Evolutionary conservation across 2,113 vertebrate species (phyloP).

Genomic region (Albula goreensis): DNA sequence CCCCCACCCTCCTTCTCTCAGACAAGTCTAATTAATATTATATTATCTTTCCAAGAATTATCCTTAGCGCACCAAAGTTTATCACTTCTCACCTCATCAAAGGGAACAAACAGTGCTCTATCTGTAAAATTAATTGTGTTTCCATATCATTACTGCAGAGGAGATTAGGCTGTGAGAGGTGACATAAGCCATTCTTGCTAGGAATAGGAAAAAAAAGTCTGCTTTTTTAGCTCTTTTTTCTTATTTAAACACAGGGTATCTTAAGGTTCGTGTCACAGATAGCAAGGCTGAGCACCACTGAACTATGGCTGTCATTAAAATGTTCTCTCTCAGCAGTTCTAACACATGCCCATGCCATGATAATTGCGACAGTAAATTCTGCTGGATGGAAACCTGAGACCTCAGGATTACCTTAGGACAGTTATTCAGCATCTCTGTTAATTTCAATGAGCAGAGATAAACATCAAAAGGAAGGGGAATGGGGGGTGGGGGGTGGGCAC

Average conservation of each 20-base stretch:
- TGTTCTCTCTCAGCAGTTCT: too few relatives aligned
- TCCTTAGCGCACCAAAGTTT: background rate
- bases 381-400: too few relatives aligned
- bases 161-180: background rate
- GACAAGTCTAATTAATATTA: conserved; percentile 1
- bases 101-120: background rate
- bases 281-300: too few relatives aligned
- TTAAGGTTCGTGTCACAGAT: background rate
- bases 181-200: background rate
- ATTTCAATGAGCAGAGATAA: too few relatives aligned
- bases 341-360: too few relatives aligned
- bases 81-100: conserved; percentile 7
- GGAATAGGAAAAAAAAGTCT: background rate
- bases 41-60: background rate
- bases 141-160: background rate
- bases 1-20: background rate
- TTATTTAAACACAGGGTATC: background rate
- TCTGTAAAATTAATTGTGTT: conserved; percentile 5
- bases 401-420: too few relatives aligned
- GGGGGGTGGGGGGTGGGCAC: too few relatives aligned
- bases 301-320: too few relatives aligned
- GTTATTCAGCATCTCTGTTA: too few relatives aligned
- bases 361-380: too few relatives aligned
- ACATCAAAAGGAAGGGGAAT: too few relatives aligned
- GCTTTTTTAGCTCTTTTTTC: background rate